Evolutionary conservation across 2,888 invertebrate species (phyloP), one percentile per base, ranked within the genome.

Genomic region (Neoitamus cyanurus): DNA sequence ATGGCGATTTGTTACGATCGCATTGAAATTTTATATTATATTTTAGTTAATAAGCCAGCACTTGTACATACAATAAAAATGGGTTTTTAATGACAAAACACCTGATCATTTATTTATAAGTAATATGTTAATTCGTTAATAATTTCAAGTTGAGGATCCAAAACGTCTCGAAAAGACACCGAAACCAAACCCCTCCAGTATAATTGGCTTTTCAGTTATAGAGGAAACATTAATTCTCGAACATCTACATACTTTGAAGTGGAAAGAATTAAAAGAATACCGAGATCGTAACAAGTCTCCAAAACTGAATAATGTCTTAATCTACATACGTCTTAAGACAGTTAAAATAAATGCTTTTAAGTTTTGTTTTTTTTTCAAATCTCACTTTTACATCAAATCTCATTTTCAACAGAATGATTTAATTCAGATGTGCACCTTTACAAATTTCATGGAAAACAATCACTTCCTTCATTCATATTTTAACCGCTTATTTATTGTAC

Each of bases 401-500:
- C 20, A 11, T 9, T 25, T 58, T 58, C 58, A 58, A 15, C 15
- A 58, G 6, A 58, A 58, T 58, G 2, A 58, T 25, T 58, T 15
- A 25, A 6, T 77, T 37, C 28, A 46, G 28, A 13, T 42, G 28
- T 13, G 25, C 25, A 58, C 58, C 5, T 77, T 46, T 77, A 3
- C 28, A 46, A 25, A 28, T 28, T 46, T 77, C 11, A 46, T 77
- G 28, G 15, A 46, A 46, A 15, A 42, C 77, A 77, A 58, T 58
- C 58, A 58, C 37, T 77, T 37, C 37, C 77, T 37, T 25, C 28
- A 42, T 42, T 77, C n/a, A 77, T 77, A 77, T 77, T 77, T 77
- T 77, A 77, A 77, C 77, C 77, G 77, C 77, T 77, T 77, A 77
- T 77, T 77, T 77, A 25, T 58, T 58, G 58, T 25, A 77, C 11